Percentiles rank a stretch among this genome's conserved stretches.
These are phyloP conservation scores for Cliona cf. orientalis DNA, from an alignment of 37 sponge, comb jelly and placozoan species.

Conservation along the genomic window DNA sequence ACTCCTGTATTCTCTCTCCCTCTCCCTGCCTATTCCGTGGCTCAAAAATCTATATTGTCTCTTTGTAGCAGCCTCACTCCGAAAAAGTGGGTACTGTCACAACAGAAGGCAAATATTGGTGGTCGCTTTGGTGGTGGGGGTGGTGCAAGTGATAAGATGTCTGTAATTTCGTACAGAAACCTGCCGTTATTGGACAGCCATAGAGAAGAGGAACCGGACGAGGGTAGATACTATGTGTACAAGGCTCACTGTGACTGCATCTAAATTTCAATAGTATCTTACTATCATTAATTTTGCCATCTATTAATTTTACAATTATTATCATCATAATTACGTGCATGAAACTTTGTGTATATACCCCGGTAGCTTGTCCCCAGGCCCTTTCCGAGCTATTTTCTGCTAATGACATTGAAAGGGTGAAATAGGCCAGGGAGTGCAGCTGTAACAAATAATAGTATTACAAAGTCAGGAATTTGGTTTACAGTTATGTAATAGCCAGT, in stretches of 20 bases:
- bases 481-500: too few species aligned
- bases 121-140: neutral
- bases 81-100: slow-evolving; percentile 7
- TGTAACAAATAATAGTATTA: too few species aligned
- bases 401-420: too few species aligned
- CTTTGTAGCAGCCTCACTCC: slow-evolving; percentile 37
- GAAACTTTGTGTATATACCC: too few species aligned
- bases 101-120: neutral
- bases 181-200: neutral
- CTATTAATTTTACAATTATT: neutral
- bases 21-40: slow-evolving; percentile 27
- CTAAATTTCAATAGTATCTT: neutral
- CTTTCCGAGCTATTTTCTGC: neutral
- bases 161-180: neutral
- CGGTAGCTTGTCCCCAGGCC: too few species aligned
- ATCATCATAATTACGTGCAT: neutral
- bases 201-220: neutral
- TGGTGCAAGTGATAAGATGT: slow-evolving; percentile 3
- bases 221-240: neutral
- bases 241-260: slow-evolving; percentile 3
- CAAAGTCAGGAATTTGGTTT: too few species aligned
- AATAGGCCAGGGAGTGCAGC: too few species aligned
- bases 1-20: slow-evolving; percentile 56
- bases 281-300: neutral
- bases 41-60: slow-evolving; percentile 14